Conservation (phyloP, 2,113 vertebrate species). For the Cyphomyrus plagiostoma region DNA sequence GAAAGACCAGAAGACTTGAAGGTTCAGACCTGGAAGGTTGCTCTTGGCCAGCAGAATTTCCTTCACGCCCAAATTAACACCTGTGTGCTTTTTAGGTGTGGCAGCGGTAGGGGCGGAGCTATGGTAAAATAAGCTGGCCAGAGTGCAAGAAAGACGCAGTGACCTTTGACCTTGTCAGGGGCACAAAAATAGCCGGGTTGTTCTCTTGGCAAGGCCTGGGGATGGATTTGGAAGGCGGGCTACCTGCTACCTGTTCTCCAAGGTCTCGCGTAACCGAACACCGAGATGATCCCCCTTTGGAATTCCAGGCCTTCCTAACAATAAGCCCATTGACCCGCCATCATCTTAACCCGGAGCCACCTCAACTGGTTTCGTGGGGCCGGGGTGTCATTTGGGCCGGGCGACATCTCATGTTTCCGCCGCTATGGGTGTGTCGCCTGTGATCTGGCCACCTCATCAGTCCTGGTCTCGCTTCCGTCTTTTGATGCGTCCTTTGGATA, state of each 20-base stretch:
- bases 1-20: slow-evolving; percentile 6
- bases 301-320: slow-evolving; percentile 21
- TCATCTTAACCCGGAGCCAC: background rate
- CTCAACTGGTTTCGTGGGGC: background rate
- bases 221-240: background rate
- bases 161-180: background rate
- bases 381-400: background rate
- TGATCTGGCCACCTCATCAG: background rate
- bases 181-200: background rate
- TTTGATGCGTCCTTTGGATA: background rate
- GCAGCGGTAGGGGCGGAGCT: background rate
- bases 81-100: background rate
- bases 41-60: slow-evolving; percentile 23
- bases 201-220: background rate
- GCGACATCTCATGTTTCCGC: background rate
- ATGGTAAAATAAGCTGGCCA: background rate
- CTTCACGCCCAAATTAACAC: slow-evolving; percentile 24
- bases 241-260: slow-evolving; percentile 28
- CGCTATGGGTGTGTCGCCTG: background rate
- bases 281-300: background rate
- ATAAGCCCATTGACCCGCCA: slow-evolving; percentile 33
- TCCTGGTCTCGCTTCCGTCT: background rate
- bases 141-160: background rate
- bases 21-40: slow-evolving; percentile 14
- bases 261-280: slow-evolving; percentile 26